Evolutionary conservation across 2,888 invertebrate species (phyloP).

Genomic region (Ormia ochracea): DNA sequence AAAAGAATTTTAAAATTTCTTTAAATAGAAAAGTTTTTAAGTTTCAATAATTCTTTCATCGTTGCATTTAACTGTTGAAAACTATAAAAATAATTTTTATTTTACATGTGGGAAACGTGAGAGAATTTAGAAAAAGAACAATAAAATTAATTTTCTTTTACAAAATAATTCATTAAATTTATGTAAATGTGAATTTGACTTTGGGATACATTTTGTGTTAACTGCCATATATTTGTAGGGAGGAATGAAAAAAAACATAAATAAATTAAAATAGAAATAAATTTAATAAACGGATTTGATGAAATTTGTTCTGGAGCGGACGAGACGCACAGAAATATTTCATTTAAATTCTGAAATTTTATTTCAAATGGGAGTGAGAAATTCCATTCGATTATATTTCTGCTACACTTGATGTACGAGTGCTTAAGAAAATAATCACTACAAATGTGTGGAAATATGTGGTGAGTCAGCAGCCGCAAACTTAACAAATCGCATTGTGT

Average conservation of each 20-base stretch:
- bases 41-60: neutral
- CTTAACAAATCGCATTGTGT: constrained; percentile 54
- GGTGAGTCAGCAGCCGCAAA: constrained; percentile 54
- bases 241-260: no score
- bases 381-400: constrained; percentile 30
- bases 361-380: constrained; percentile 17
- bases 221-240: no score
- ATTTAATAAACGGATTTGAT: no score
- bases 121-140: constrained; percentile 18
- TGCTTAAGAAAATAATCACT: constrained; percentile 57
- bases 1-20: no score
- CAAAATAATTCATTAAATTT: neutral
- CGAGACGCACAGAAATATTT: no score
- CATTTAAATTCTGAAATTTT: no score
- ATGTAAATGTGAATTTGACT: neutral
- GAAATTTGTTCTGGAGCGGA: no score
- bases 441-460: constrained; percentile 55
- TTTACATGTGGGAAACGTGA: constrained; percentile 46
- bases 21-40: neutral
- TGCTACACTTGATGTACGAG: constrained; percentile 1
- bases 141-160: neutral
- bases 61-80: neutral
- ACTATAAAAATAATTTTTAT: neutral
- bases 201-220: neutral
- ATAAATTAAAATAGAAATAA: no score